Conservation (phyloP, 2,888 invertebrate genomes). For the Octodonta nipae region DNA sequence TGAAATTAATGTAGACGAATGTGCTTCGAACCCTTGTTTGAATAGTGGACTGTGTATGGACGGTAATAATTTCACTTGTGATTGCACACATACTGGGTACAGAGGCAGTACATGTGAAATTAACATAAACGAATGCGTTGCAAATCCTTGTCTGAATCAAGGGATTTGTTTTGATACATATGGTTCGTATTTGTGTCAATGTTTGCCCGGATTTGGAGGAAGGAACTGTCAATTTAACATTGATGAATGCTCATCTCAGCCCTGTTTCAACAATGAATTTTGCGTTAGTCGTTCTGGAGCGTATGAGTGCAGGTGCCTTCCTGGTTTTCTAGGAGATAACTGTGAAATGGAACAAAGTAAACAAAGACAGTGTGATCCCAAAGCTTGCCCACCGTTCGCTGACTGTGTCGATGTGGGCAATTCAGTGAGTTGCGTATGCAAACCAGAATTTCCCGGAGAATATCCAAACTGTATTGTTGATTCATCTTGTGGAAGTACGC, state of each 20-base stretch:
- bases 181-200: conserved; percentile 67
- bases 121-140: conserved; percentile 68
- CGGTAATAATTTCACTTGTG: conserved; percentile 63
- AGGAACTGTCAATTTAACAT: conserved; percentile 56
- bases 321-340: conserved; percentile 41
- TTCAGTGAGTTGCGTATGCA: conserved; percentile 46
- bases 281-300: conserved; percentile 45
- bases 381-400: conserved; percentile 49
- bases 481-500: conserved; percentile 50
- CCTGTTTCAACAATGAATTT: conserved; percentile 47
- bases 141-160: conserved; percentile 56
- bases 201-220: conserved; percentile 66
- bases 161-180: conserved; percentile 73
- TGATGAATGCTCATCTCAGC: conserved; percentile 44
- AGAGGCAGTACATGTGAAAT: conserved; percentile 57
- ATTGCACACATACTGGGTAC: conserved; percentile 65
- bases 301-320: conserved; percentile 43
- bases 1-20: conserved; percentile 65
- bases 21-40: conserved; percentile 53
- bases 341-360: conserved; percentile 37
- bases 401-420: conserved; percentile 44
- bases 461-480: conserved; percentile 37
- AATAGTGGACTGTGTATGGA: conserved; percentile 55
- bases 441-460: conserved; percentile 46
- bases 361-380: conserved; percentile 36